A percentile compares a stretch with the other conserved stretches of the same genome.
These are phyloP conservation scores for Halictus quadricinctus DNA, from an alignment of 2,888 invertebrate genomes.

Conservation along the genomic window DNA sequence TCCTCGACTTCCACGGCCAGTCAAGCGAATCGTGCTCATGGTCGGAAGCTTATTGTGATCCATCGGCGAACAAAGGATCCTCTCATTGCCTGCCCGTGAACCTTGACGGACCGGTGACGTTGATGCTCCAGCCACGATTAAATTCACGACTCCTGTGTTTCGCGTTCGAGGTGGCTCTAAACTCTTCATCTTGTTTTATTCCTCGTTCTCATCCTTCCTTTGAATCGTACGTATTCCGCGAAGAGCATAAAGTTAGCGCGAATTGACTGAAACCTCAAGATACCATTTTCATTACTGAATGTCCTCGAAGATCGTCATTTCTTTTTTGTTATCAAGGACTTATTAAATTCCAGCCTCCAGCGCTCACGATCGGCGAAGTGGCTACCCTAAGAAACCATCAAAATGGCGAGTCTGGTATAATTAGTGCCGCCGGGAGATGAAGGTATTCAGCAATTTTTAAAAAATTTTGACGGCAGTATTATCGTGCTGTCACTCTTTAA, in stretches of 20 bases:
- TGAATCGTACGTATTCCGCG: not conserved
- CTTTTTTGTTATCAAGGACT: not conserved
- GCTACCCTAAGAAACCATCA: not conserved
- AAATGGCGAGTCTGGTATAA: not conserved
- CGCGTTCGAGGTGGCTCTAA: not conserved
- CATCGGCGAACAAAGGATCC: slow-evolving; percentile 52
- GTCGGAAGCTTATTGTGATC: slow-evolving; percentile 59
- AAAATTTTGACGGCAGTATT: not conserved
- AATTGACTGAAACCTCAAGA: not conserved
- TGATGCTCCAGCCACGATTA: slow-evolving; percentile 37
- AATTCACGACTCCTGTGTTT: slow-evolving; percentile 29
- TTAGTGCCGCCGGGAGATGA: not conserved
- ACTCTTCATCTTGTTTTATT: not conserved
- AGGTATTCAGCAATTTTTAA: no score
- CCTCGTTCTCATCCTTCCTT: not conserved
- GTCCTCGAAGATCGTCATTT: not conserved
- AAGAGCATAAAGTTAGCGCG: not conserved
- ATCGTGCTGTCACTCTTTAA: not conserved
- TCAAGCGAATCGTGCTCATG: slow-evolving; percentile 66
- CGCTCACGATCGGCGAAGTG: no score
- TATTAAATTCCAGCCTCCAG: not conserved
- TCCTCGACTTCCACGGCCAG: slow-evolving; percentile 57
- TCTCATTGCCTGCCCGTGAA: slow-evolving; percentile 48
- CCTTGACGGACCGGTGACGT: slow-evolving; percentile 47
- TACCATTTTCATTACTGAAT: not conserved